These are phyloP conservation scores for Zaprionus vittiger DNA, from an alignment of 1,140 invertebrate species.

Conservation along the genomic window DNA sequence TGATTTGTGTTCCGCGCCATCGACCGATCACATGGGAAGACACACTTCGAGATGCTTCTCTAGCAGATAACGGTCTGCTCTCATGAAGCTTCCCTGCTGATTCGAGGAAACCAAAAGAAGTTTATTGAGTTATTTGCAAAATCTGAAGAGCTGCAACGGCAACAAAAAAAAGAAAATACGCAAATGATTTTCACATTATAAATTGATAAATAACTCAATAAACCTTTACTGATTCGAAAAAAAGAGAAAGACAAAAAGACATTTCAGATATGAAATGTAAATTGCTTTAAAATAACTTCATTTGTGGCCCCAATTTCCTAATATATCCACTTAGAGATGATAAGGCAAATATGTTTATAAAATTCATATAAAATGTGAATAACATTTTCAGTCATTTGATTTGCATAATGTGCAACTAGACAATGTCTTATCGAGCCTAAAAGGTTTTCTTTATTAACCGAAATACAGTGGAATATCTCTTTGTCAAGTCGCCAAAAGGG, in stretches of 20 bases:
- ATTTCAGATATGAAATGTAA: constrained; percentile 4
- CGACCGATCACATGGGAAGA: constrained; percentile 64
- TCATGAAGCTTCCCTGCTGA: constrained; percentile 28
- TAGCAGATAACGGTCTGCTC: constrained; percentile 44
- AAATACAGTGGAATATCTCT: not conserved
- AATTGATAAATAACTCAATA: not conserved
- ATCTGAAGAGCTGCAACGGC: not conserved
- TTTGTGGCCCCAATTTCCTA: constrained; percentile 7
- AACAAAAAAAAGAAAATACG: not conserved
- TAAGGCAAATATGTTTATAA: constrained; percentile 6
- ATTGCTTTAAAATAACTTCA: constrained; percentile 18
- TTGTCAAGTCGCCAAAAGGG: not conserved
- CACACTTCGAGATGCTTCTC: constrained; percentile 26
- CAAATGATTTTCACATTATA: not conserved
- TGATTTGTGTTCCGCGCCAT: constrained; percentile 63
- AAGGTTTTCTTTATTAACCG: not conserved
- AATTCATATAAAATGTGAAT: constrained; percentile 8
- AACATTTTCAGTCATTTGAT: not conserved
- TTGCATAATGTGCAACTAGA: not conserved
- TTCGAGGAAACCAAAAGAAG: constrained; percentile 16
- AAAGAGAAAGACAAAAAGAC: constrained; percentile 28
- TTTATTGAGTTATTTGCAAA: not conserved
- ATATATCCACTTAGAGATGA: not conserved
- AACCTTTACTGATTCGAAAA: not conserved
- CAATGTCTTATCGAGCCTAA: not conserved